Conservation (phyloP, 2,797 vertebrate genomes). For the Liparis tanakae region DNA sequence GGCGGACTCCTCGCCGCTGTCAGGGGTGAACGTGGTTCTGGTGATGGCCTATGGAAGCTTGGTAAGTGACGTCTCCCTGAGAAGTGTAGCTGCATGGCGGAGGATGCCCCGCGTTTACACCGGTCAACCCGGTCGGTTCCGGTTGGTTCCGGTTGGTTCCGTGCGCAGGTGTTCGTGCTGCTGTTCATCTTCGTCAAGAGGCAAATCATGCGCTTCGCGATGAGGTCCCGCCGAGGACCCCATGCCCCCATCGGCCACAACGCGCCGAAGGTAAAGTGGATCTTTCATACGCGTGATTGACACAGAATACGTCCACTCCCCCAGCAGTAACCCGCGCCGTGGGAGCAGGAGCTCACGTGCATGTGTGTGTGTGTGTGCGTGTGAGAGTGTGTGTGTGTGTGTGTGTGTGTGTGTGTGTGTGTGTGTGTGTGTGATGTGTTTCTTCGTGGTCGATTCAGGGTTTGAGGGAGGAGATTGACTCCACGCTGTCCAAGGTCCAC, state of each 20-base stretch:
- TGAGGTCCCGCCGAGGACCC: conserved; percentile 95
- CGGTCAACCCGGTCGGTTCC: too few relatives aligned
- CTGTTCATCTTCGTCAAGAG: conserved; percentile 98
- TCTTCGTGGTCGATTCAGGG: conserved; percentile 76
- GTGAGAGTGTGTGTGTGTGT: too few relatives aligned
- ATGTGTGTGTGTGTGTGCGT: background rate
- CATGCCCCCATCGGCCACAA: conserved; percentile 96
- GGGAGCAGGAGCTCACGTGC: background rate
- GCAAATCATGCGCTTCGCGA: conserved; percentile 98
- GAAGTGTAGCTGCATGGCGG: too few relatives aligned
- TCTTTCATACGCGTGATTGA: too few relatives aligned
- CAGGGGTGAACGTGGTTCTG: conserved; percentile 94
- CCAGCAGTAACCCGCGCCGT: background rate
- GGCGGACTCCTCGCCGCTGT: conserved; percentile 79
- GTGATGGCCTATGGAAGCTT: conserved; percentile 96
- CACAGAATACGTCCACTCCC: background rate
- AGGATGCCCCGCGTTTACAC: background rate
- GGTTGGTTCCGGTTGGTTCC: background rate
- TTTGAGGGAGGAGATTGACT: conserved; percentile 92
- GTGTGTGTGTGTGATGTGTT: background rate
- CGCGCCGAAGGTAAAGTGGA: conserved; percentile 89
- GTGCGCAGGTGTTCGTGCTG: conserved; percentile 92
- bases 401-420: too few relatives aligned
- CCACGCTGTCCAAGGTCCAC: conserved; percentile 90
- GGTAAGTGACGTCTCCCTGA: conserved; percentile 80